Base-by-base conservation (phyloP, 2,888 invertebrate species). In the Harpalus rufipes region DNA sequence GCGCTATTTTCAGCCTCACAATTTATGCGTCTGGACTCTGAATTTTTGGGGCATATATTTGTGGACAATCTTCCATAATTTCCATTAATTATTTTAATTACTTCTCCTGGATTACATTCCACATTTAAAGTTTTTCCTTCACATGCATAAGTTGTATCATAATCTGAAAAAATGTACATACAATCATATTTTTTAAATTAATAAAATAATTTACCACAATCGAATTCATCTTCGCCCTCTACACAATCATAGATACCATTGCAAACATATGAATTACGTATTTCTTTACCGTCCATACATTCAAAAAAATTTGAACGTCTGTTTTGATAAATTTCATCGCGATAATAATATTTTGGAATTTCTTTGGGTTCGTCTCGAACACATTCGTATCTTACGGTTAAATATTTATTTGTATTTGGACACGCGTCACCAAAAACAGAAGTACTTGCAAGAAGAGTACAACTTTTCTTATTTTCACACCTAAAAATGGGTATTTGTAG, bases 31-130 rank as follows among this genome's bases (percentile, higher is more conserved):
- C 41, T 41, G 12, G 59, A 25, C 8, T 41, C 58, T 44, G 14
- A 39, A 59, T 58, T 39, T 74, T 41, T 56, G 21, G 72, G 83
- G 18, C 97, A 97, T 90, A 97, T 96, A 89, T 96, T 96, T 90
- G 97, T 96, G 86, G 96, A 96, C 91, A 96, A 97, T 88, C 96
- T 93, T 76, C 97, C 97, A 90, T 97, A 97, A 93, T 97, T 97
- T 85, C 97, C 97, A 87, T 97, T 93, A 90, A 96, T 95, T 88
- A 97, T 93, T 89, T 96, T 95, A 88, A 97, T 97, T 84, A 96
- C 93, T 87, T 96, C 95, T 6, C 95, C 96, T 87, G 95, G 94
- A 79, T 94, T 93, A 91, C 97, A 97, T 88, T 95, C 94, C 87
- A 97, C 95, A 90, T 94, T 94, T 88, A 97, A 92, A 86, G 94